Conservation (phyloP, 1,140 invertebrate species). For the Polypedilum vanderplanki region DNA sequence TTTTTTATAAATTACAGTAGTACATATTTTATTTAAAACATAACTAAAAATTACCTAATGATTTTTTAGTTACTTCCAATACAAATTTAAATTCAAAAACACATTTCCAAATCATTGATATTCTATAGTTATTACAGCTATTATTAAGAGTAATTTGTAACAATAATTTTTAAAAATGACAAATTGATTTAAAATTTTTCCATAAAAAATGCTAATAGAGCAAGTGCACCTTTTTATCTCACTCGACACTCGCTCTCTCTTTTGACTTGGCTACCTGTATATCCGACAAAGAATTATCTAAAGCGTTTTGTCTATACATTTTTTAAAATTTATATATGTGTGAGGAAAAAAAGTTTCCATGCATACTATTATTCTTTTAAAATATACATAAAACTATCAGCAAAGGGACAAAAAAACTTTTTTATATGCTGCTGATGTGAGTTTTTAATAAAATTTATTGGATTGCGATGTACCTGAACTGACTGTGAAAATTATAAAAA, state of each 20-base stretch:
- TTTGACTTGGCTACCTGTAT: not conserved
- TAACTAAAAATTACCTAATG: too few relatives aligned
- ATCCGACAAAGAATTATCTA: not conserved
- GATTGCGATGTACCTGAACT: not conserved
- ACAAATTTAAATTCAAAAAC: too few relatives aligned
- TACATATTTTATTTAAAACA: too few relatives aligned
- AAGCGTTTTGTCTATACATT: constrained; percentile 3
- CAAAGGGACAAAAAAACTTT: not conserved
- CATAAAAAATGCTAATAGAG: too few relatives aligned
- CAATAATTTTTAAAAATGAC: too few relatives aligned
- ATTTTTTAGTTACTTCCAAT: too few relatives aligned
- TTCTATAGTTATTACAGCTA: too few relatives aligned
- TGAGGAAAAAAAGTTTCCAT: not conserved
- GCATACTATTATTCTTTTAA: not conserved
- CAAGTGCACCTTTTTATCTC: not conserved
- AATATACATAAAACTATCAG: not conserved
- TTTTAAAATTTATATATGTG: not conserved
- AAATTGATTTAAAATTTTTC: too few relatives aligned
- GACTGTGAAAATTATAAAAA: not conserved
- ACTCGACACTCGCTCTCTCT: not conserved
- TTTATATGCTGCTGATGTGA: not conserved
- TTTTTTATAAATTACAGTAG: too few relatives aligned
- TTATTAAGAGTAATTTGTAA: too few relatives aligned
- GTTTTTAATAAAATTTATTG: constrained; percentile 28
- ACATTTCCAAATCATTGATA: too few relatives aligned